phyloP scores from a whole-genome alignment of 2,888 invertebrate genomes.

The Conchocele bisecta region DNA sequence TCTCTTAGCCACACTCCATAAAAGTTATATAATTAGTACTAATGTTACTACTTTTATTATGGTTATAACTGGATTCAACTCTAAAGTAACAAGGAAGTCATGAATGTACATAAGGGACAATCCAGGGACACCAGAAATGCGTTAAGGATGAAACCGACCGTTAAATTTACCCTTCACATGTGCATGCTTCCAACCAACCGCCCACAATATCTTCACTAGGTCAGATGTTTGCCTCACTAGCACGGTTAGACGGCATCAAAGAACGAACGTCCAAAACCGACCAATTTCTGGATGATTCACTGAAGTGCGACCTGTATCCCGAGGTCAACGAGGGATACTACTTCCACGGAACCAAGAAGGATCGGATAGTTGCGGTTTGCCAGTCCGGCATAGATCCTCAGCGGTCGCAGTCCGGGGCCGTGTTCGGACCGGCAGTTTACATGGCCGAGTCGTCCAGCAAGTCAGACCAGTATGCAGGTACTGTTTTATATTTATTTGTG shows the following conservation, averaged over 20 bases:
- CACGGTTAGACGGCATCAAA: neutral
- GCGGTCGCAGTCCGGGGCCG: slow-evolving; percentile 43
- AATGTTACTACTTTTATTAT: no score
- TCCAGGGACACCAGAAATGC: no score
- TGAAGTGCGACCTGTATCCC: slow-evolving; percentile 33
- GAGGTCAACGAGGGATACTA: slow-evolving; percentile 68
- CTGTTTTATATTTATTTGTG: no score
- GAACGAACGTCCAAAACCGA: slow-evolving; percentile 24
- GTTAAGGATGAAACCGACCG: neutral
- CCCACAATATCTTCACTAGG: slow-evolving; percentile 6
- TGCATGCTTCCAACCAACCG: no score
- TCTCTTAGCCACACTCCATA: no score
- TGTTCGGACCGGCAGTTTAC: slow-evolving; percentile 65
- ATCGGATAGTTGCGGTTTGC: slow-evolving; percentile 39
- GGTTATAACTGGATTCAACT: no score
- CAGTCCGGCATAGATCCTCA: slow-evolving; percentile 61
- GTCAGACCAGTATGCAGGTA: slow-evolving; percentile 72
- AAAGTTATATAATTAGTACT: no score
- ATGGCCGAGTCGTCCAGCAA: slow-evolving; percentile 70
- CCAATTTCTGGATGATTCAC: slow-evolving; percentile 4
- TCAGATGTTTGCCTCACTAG: slow-evolving; percentile 17
- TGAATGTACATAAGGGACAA: no score
- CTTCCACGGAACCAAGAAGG: slow-evolving; percentile 65
- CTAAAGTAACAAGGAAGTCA: no score
- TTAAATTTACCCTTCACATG: neutral